These are phyloP conservation scores for Cebidichthys violaceus DNA, from an alignment of 2,113 vertebrate genomes.

Conservation along the genomic window DNA sequence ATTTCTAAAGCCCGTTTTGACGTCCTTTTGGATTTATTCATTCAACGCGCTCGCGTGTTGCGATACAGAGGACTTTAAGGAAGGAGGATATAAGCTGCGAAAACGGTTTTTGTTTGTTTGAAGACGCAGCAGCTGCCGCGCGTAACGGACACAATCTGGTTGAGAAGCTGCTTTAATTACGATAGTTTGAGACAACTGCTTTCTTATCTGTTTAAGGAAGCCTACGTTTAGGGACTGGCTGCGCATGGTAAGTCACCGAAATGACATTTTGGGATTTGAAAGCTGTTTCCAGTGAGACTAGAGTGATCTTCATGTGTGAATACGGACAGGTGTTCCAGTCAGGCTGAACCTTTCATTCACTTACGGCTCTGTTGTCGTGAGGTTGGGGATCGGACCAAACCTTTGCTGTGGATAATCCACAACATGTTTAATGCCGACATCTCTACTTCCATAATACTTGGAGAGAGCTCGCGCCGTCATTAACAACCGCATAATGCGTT, in stretches of 20 bases:
- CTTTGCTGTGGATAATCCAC: constrained; percentile 29
- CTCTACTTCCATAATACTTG: neutral
- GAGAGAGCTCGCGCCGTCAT: neutral
- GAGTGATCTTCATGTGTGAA: constrained; percentile 36
- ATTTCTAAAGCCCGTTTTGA: constrained; percentile 2
- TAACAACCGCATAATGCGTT: constrained; percentile 53
- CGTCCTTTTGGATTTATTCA: constrained; percentile 33
- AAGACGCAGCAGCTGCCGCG: constrained; percentile 39
- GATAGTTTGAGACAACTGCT: constrained; percentile 37
- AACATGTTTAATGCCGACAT: constrained; percentile 17
- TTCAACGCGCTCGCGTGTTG: neutral
- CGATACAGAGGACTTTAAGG: constrained; percentile 10
- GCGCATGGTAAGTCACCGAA: constrained; percentile 11
- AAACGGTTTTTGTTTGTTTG: neutral
- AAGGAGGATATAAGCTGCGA: constrained; percentile 3
- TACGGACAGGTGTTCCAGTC: constrained; percentile 66
- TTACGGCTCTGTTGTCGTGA: neutral
- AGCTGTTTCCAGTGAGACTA: constrained; percentile 39
- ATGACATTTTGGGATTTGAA: constrained; percentile 34
- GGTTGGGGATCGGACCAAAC: constrained; percentile 4
- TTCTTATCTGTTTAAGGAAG: constrained; percentile 16
- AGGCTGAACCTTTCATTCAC: constrained; percentile 6
- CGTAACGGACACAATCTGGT: constrained; percentile 45
- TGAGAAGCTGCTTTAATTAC: constrained; percentile 48
- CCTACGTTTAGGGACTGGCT: constrained; percentile 3